Base-by-base conservation (phyloP, 2,113 vertebrate species). In the Columba janthina region DNA sequence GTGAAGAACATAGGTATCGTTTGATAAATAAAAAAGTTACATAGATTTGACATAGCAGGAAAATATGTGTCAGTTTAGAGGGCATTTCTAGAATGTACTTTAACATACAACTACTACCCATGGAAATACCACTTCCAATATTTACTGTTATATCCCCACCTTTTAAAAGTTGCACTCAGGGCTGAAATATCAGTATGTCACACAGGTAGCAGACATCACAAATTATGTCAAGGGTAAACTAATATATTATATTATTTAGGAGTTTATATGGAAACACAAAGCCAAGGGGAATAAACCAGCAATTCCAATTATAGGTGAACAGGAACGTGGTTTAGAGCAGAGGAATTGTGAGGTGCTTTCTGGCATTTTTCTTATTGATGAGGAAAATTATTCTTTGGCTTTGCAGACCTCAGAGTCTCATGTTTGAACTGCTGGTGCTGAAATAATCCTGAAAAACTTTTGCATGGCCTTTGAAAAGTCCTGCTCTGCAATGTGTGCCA, bases 81-180 rank as follows among this genome's bases (percentile, higher is more conserved):
- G 36, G 10, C 53, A 58, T 93, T 72, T 69, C 40, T 79, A 1
- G 21, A 61, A 46, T 16, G 9, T 72, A 13, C 26, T 80, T 34
- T 18, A 71, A 67, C 10, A 38, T 12, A 54, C 6, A 57, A 6
- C 10, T 54, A 7, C 28, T 53, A n/a, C 5, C 14, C 0, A 0
- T 18, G 57, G 28, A 67, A 78, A 34, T 44, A 14, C 64, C 29
- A 50, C 6, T 50, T 81, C 32, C 40, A 44, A 12, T 50, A 98
- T 99, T 99, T 96, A 99, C 99, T 56, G 99, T 98, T 91, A 99
- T 98, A 91, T 99, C 98, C 93, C 99, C 99, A 44, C 94, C 98
- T 97, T 67, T 98, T 96, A 99, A 92, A 62, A 99, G 99, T 85
- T 99, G 98, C 40, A 99, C 98, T 91, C 99, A 98, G 31, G 99